Conservation (phyloP, 2,888 invertebrate species). For the Eupithecia dodoneata region DNA sequence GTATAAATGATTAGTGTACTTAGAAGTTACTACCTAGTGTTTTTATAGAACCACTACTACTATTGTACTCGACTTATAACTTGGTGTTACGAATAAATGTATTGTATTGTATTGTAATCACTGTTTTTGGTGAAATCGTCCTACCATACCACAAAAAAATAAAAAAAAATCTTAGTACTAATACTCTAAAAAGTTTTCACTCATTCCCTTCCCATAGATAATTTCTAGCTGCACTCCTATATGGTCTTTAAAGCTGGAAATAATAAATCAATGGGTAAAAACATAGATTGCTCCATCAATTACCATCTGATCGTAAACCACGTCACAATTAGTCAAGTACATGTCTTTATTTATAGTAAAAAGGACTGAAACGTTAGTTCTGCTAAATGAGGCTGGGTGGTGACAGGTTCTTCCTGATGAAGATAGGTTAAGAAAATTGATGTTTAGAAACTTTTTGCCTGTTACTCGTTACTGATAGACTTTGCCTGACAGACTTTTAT, state of each 20-base stretch:
- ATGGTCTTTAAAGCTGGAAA: neutral
- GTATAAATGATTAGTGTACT: no score
- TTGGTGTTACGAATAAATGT: no score
- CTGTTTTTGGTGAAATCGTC: no score
- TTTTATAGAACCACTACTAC: no score
- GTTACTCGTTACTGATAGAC: no score
- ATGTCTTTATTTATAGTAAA: conserved; percentile 68
- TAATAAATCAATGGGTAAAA: conserved; percentile 10
- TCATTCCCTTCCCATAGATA: neutral
- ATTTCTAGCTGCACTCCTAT: neutral
- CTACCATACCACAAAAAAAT: neutral
- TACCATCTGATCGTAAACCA: conserved; percentile 69
- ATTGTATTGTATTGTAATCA: no score
- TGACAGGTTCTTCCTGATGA: conserved; percentile 8
- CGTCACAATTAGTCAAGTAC: conserved; percentile 77
- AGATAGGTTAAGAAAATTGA: neutral
- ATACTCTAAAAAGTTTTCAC: neutral
- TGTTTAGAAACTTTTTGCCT: neutral
- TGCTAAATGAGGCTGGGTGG: conserved; percentile 6
- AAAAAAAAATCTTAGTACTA: neutral
- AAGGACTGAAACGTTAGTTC: conserved; percentile 5
- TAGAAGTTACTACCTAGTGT: no score
- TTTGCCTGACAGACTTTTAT: no score
- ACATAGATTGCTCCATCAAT: neutral
- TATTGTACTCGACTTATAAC: no score